phyloP scores from a whole-genome alignment of 2,888 invertebrate genomes.

The Agelastica alni region DNA sequence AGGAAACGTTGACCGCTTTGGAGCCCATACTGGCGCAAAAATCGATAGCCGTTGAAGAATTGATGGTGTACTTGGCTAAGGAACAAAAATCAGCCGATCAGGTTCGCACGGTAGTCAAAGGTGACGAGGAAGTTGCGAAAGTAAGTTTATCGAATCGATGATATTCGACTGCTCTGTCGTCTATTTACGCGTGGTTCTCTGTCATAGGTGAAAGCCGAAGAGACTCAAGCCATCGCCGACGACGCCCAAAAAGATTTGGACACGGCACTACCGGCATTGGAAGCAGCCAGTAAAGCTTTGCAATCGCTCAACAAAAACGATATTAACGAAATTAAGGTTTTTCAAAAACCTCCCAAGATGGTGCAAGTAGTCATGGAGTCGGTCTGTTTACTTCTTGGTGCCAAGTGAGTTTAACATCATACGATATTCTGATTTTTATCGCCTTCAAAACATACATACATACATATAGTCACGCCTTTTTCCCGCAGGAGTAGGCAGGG shows the following conservation, averaged over 20 bases:
- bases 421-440: no score
- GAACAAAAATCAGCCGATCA: slow-evolving; percentile 83
- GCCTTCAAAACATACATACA: no score
- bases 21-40: slow-evolving; percentile 81
- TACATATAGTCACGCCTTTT: no score
- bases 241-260: slow-evolving; percentile 85
- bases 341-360: slow-evolving; percentile 83
- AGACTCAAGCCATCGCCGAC: slow-evolving; percentile 81
- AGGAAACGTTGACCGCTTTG: slow-evolving; percentile 77
- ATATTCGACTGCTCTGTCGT: no score
- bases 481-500: no score
- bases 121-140: slow-evolving; percentile 83
- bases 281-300: slow-evolving; percentile 81
- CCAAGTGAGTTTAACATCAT: slow-evolving; percentile 67
- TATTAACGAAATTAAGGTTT: slow-evolving; percentile 87
- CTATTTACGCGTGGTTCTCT: no score
- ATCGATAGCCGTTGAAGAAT: slow-evolving; percentile 72
- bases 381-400: slow-evolving; percentile 79
- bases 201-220: slow-evolving; percentile 75
- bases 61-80: slow-evolving; percentile 75
- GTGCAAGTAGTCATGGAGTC: slow-evolving; percentile 93
- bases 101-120: slow-evolving; percentile 77
- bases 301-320: slow-evolving; percentile 87
- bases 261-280: slow-evolving; percentile 83
- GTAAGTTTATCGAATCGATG: slow-evolving; percentile 50